Percentiles rank a stretch among this genome's conserved stretches.
phyloP scores from a whole-genome alignment of 2,113 vertebrate species.

The Myodes glareolus region DNA sequence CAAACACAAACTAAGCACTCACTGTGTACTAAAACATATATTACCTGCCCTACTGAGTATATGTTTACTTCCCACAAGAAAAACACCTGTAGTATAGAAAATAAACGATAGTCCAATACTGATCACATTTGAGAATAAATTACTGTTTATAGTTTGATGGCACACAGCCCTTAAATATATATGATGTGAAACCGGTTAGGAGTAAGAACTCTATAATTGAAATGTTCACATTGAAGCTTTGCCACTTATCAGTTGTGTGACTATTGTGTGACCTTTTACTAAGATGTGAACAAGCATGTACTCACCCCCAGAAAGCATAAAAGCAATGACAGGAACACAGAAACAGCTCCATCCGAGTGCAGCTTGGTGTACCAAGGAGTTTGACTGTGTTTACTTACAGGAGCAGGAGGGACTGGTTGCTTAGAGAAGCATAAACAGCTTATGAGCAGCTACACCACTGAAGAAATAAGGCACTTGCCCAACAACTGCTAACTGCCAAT shows the following conservation, averaged over 20 bases:
- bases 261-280: not conserved
- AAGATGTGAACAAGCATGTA: not conserved
- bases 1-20: not conserved
- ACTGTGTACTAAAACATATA: not conserved
- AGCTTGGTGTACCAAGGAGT: not conserved
- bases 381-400: not conserved
- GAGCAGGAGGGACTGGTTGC: not conserved
- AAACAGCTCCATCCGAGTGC: not conserved
- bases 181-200: not conserved
- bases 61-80: not conserved
- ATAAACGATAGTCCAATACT: constrained; percentile 1
- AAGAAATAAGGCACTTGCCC: not conserved
- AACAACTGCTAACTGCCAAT: not conserved
- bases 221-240: not conserved
- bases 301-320: not conserved
- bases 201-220: not conserved
- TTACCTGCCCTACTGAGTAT: not conserved
- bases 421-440: too few relatives aligned
- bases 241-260: not conserved
- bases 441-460: not conserved
- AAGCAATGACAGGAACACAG: not conserved
- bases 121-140: not conserved
- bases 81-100: constrained; percentile 14
- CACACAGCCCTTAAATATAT: not conserved
- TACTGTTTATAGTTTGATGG: not conserved